Evolutionary conservation across 2,797 vertebrate species (phyloP).

Genomic region (Tinamus major): DNA sequence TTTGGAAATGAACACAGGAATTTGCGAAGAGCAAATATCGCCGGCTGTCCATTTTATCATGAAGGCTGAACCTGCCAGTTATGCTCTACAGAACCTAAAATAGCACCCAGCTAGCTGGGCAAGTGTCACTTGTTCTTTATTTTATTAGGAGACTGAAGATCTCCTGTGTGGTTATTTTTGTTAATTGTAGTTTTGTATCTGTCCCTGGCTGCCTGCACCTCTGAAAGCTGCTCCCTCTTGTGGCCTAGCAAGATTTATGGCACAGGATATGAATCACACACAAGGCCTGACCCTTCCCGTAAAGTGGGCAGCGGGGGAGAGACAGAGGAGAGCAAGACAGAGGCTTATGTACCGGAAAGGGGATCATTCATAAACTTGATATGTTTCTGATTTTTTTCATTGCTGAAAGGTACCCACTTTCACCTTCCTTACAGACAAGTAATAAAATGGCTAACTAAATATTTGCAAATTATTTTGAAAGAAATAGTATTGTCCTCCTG

Average conservation of each 20-base stretch:
- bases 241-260: slow-evolving; percentile 37
- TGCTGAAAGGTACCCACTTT: neutral
- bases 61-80: neutral
- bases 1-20: neutral
- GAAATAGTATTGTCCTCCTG: neutral
- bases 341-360: neutral
- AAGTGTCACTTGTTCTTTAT: neutral
- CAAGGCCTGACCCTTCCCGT: neutral
- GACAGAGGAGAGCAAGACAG: neutral
- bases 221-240: slow-evolving; percentile 67
- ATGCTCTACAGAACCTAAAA: neutral
- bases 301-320: neutral
- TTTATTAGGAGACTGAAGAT: neutral
- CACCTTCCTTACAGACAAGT: neutral
- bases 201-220: neutral
- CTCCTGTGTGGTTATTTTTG: neutral
- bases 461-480: neutral
- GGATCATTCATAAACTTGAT: neutral
- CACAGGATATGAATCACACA: neutral
- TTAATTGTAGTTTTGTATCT: neutral
- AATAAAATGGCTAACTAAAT: neutral
- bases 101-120: neutral
- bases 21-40: neutral
- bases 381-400: neutral
- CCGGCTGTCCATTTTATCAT: neutral